A percentile compares a stretch with the other conserved stretches of the same genome.
phyloP scores from a whole-genome alignment of 30 jellyfish, hydroid and myxozoan species.

The Aurelia sp. region DNA sequence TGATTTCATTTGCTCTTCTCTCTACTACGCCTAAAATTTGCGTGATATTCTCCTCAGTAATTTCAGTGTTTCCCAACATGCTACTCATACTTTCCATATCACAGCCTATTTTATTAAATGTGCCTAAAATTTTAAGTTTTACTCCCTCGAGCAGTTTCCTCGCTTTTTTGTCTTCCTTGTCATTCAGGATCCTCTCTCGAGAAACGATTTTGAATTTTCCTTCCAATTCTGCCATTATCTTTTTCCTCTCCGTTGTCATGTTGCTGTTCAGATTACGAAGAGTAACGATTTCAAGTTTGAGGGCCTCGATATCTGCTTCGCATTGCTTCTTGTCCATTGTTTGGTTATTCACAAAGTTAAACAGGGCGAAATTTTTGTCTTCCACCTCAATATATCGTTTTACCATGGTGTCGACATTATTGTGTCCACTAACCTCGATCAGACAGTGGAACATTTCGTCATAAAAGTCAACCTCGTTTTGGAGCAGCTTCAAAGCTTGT shows the following conservation, averaged over 20 bases:
- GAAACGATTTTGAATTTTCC: constrained; percentile 28
- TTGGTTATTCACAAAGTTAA: constrained; percentile 88
- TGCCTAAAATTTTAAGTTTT: constrained; percentile 13
- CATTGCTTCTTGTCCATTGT: constrained; percentile 47
- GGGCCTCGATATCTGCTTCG: constrained; percentile 48
- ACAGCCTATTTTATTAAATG: constrained; percentile 13
- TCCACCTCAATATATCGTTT: constrained; percentile 67
- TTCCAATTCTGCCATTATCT: constrained; percentile 44
- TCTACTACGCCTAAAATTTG: constrained; percentile 85
- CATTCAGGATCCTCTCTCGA: constrained; percentile 4
- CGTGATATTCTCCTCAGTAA: constrained; percentile 73
- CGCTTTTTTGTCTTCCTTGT: constrained; percentile 30
- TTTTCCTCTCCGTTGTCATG: constrained; percentile 53
- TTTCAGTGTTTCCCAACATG: constrained; percentile 71
- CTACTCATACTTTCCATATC: constrained; percentile 1
- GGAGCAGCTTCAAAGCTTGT: constrained; percentile 58
- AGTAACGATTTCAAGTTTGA: constrained; percentile 45
- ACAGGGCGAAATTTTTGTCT: constrained; percentile 85
- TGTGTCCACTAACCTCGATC: constrained; percentile 76
- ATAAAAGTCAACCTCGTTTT: constrained; percentile 72
- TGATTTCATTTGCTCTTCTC: constrained; percentile 68
- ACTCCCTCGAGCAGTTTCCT: constrained; percentile 31
- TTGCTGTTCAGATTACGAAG: constrained; percentile 40
- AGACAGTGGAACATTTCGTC: constrained; percentile 80
- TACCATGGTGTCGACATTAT: constrained; percentile 81